Evolutionary conservation across 1,140 invertebrate genomes (phyloP).

Genomic region (Babylonia areolata): DNA sequence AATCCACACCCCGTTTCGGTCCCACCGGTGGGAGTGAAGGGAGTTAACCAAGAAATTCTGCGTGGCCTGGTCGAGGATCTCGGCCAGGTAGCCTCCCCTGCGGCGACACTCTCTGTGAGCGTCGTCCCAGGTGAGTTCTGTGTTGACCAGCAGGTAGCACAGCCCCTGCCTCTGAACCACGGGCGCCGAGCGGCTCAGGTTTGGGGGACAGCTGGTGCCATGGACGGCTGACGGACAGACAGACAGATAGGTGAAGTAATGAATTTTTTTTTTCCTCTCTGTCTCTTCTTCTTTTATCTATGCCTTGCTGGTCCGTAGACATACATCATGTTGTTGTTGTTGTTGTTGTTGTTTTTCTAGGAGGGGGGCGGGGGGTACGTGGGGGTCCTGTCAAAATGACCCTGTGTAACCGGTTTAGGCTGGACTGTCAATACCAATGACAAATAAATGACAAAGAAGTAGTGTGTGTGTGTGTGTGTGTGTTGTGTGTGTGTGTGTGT

Average conservation of each 20-base stretch:
- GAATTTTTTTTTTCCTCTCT: not conserved
- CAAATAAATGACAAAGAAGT: no score
- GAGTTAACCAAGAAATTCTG: slow-evolving; percentile 53
- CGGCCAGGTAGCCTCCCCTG: slow-evolving; percentile 49
- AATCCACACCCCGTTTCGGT: slow-evolving; percentile 56
- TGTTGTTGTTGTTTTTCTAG: no score
- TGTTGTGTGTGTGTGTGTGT: no score
- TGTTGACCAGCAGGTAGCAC: slow-evolving; percentile 48
- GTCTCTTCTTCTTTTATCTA: no score
- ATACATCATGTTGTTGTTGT: no score
- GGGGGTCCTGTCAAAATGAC: no score
- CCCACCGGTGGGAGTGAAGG: slow-evolving; percentile 42
- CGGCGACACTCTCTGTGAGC: slow-evolving; percentile 40
- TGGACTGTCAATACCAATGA: no score
- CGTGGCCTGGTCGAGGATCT: slow-evolving; percentile 40
- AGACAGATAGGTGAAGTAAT: not conserved
- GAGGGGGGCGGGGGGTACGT: no score
- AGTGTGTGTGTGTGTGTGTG: no score
- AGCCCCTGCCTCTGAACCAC: slow-evolving; percentile 3
- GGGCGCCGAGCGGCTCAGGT: not conserved
- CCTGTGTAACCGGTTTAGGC: no score
- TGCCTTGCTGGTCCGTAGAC: no score
- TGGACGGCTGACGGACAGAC: not conserved
- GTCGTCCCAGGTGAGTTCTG: slow-evolving; percentile 47
- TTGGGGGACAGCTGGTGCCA: not conserved